These are phyloP conservation scores for Petroica traversi DNA, from an alignment of 2,113 vertebrate species.

Conservation along the genomic window DNA sequence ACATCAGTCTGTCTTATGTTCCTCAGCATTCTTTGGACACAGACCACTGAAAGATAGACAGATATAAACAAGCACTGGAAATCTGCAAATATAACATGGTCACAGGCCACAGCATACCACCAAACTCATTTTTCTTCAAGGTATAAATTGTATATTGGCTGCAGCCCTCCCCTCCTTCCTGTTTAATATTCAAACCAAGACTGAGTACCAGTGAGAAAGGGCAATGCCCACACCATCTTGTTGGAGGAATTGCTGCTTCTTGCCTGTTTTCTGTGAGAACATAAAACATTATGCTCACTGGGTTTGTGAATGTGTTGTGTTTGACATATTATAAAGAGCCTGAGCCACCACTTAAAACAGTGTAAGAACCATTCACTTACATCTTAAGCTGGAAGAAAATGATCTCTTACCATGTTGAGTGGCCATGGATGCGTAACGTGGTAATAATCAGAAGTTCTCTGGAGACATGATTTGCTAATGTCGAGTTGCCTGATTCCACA, in stretches of 20 bases:
- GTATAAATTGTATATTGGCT: not conserved
- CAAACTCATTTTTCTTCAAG: not conserved
- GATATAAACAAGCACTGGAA: not conserved
- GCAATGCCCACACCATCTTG: rapidly evolving
- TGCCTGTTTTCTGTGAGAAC: not conserved
- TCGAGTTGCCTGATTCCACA: not conserved
- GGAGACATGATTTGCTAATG: not conserved
- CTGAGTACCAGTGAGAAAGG: not conserved
- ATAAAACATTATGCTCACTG: not conserved
- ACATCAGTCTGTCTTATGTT: not conserved
- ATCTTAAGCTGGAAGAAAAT: not conserved
- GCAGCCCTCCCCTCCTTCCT: not conserved
- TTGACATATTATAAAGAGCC: not conserved
- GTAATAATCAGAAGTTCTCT: not conserved
- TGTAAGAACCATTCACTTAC: not conserved
- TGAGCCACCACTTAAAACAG: not conserved
- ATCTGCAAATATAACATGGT: not conserved
- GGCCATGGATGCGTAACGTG: not conserved
- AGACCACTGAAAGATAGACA: not conserved
- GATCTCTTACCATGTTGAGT: not conserved
- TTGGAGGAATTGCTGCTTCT: not conserved
- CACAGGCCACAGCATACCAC: not conserved
- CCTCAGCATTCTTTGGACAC: not conserved
- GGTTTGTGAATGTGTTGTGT: not conserved
- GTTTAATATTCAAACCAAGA: not conserved